A percentile compares a stretch with the other conserved stretches of the same genome.
These are phyloP conservation scores for Muntiacus muntjak DNA, from an alignment of 2,113 vertebrate genomes.

Conservation along the genomic window DNA sequence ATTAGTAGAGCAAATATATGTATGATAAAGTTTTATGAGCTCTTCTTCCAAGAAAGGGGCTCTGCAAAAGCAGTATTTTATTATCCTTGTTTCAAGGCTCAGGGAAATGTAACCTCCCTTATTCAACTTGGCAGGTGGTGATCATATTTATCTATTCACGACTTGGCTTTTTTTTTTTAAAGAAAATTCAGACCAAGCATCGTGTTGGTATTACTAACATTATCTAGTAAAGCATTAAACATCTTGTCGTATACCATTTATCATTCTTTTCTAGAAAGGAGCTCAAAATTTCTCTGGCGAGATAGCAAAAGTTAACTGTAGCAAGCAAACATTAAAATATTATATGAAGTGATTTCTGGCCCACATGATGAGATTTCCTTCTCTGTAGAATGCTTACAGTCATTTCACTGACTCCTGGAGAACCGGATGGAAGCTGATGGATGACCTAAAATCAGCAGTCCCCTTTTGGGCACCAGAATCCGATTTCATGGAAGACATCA, in stretches of 20 bases:
- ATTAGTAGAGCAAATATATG: constrained; percentile 62
- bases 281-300: neutral
- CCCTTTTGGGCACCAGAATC: neutral
- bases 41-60: constrained; percentile 63
- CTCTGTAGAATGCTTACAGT: neutral
- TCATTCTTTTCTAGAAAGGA: neutral
- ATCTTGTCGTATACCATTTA: neutral
- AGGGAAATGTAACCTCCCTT: neutral
- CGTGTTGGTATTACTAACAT: neutral
- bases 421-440: neutral
- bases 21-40: constrained; percentile 72
- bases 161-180: neutral
- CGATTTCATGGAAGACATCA: neutral
- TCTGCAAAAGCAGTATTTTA: constrained; percentile 44
- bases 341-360: neutral
- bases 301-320: neutral
- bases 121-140: neutral
- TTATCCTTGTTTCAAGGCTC: neutral
- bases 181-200: neutral
- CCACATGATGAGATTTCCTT: neutral
- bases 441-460: neutral
- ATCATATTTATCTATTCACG: neutral
- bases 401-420: neutral
- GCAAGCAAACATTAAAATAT: neutral
- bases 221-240: neutral